phyloP scores from a whole-genome alignment of 2,888 invertebrate genomes.

The Amblyteles armatorius region DNA sequence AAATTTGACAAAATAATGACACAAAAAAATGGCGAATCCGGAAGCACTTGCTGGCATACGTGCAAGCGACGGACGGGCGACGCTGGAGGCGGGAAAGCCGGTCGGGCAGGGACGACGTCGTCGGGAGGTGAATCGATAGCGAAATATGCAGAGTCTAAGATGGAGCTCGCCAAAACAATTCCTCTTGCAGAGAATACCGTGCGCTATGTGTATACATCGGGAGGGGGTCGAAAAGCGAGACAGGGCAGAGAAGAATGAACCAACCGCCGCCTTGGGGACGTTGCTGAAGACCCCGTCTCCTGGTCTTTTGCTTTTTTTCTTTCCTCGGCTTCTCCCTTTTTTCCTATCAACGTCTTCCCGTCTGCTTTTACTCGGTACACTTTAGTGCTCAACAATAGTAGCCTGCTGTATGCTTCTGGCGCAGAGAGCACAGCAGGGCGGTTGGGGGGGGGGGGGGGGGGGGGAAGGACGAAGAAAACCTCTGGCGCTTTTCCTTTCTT shows the following conservation, averaged over 20 bases:
- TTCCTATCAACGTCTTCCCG: neutral
- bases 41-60: neutral
- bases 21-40: neutral
- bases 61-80: neutral
- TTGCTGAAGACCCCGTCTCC: slow-evolving; percentile 5
- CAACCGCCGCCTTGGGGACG: slow-evolving; percentile 41
- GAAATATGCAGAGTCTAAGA: slow-evolving; percentile 60
- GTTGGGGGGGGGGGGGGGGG: neutral
- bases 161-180: slow-evolving; percentile 62
- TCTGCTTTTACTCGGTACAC: slow-evolving; percentile 1
- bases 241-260: slow-evolving; percentile 2
- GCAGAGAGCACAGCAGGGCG: neutral
- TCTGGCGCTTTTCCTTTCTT: slow-evolving; percentile 11
- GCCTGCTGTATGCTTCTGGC: neutral
- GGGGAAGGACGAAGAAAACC: neutral
- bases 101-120: slow-evolving; percentile 4
- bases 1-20: neutral
- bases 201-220: neutral
- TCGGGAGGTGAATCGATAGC: slow-evolving; percentile 59
- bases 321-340: neutral
- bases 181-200: slow-evolving; percentile 3
- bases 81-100: slow-evolving; percentile 34
- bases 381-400: slow-evolving; percentile 26
- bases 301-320: neutral
- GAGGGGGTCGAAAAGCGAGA: neutral